phyloP scores from a whole-genome alignment of 2,888 invertebrate genomes.

The Enoplolaimus lenunculus region DNA sequence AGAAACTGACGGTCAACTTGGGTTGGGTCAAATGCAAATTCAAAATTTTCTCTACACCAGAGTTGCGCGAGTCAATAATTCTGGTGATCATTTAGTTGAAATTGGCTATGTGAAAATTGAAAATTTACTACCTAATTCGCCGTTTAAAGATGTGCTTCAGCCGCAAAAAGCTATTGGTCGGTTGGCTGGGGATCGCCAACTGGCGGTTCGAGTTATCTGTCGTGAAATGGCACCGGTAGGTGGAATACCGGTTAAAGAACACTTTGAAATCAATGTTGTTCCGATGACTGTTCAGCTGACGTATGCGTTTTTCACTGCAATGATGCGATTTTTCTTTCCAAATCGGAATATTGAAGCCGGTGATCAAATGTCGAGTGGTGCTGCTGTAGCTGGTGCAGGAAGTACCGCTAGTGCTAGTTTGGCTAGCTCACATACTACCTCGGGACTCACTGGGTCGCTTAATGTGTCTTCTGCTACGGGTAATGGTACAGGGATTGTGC shows the following conservation, averaged over 20 bases:
- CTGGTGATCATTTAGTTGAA: conserved; percentile 88
- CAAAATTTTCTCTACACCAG: conserved; percentile 94
- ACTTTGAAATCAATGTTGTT: conserved; percentile 93
- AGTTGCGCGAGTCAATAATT: conserved; percentile 86
- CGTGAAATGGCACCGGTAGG: conserved; percentile 85
- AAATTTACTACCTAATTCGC: conserved; percentile 80
- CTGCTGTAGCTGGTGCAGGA: neutral
- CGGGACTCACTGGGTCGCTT: no score
- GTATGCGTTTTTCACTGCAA: conserved; percentile 61
- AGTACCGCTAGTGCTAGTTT: conserved; percentile 23
- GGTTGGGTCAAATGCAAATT: conserved; percentile 84
- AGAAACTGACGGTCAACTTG: conserved; percentile 90
- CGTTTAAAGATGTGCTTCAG: conserved; percentile 57
- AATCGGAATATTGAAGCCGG: conserved; percentile 60
- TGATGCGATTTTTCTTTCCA: conserved; percentile 93
- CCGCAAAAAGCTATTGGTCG: conserved; percentile 60
- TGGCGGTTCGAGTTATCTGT: conserved; percentile 82
- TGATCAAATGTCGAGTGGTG: neutral
- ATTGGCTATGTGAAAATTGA: conserved; percentile 86
- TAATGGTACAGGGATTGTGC: no score
- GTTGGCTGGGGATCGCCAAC: conserved; percentile 77
- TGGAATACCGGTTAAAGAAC: conserved; percentile 96
- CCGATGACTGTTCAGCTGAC: conserved; percentile 55
- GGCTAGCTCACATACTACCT: no score
- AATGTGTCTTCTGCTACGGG: no score